These are phyloP conservation scores for Xenopus laevis DNA, from an alignment of 2,113 vertebrate species.

Conservation along the genomic window DNA sequence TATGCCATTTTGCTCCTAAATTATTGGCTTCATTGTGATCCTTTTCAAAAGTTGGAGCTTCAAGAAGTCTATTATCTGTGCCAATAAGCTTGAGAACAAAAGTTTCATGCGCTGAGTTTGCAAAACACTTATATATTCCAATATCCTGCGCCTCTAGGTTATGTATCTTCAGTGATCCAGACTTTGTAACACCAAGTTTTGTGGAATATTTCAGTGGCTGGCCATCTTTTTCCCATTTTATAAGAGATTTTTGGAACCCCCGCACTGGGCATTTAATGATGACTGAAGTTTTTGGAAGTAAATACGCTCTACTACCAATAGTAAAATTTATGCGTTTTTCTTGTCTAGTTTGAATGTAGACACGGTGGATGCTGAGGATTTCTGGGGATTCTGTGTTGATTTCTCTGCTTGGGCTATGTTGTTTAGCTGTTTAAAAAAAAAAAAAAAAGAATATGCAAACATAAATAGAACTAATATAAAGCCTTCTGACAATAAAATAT, in stretches of 20 bases:
- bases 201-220: constrained; percentile 66
- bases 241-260: constrained; percentile 74
- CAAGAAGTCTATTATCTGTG: constrained; percentile 66
- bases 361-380: constrained; percentile 67
- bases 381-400: constrained; percentile 63
- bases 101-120: constrained; percentile 66
- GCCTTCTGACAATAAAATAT: no score
- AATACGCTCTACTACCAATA: constrained; percentile 78
- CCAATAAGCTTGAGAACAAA: constrained; percentile 83
- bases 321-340: constrained; percentile 83
- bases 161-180: constrained; percentile 80
- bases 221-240: constrained; percentile 84
- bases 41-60: constrained; percentile 53
- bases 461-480: no score
- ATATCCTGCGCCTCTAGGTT: constrained; percentile 66
- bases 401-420: constrained; percentile 49
- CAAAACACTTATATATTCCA: constrained; percentile 77
- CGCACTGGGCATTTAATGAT: constrained; percentile 82
- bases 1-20: constrained; percentile 68
- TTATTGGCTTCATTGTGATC: constrained; percentile 57
- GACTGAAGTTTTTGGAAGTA: constrained; percentile 82
- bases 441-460: no score
- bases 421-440: neutral
- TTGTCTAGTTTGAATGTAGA: constrained; percentile 82
- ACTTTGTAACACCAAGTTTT: constrained; percentile 72